A percentile compares a stretch with the other conserved stretches of the same genome.
Conservation (phyloP, 2,797 vertebrate species). For the Ptychadena robeensis region DNA sequence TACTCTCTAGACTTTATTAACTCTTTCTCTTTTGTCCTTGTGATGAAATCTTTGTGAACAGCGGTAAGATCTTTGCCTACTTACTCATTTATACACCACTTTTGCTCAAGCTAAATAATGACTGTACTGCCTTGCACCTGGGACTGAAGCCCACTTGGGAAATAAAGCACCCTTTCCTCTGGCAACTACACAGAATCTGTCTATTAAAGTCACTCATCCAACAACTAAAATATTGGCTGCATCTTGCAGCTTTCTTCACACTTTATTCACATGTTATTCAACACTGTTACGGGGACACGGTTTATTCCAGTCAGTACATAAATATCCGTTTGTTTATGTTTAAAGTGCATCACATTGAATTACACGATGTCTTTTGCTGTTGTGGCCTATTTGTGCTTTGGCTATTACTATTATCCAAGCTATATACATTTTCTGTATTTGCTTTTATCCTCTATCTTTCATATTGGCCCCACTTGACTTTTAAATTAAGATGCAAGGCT, state of each 20-base stretch:
- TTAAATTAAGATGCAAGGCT: background rate
- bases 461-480: background rate
- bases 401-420: background rate
- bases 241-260: background rate
- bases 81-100: background rate
- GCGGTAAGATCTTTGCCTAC: background rate
- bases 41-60: background rate
- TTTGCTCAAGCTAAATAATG: conserved; percentile 26
- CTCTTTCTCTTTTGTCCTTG: background rate
- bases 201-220: conserved; percentile 39
- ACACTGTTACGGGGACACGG: background rate
- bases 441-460: background rate
- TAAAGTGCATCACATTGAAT: background rate
- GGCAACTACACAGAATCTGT: conserved; percentile 17
- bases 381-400: background rate
- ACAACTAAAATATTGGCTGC: conserved; percentile 2
- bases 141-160: conserved; percentile 39
- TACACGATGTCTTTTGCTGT: background rate
- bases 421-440: background rate
- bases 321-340: background rate
- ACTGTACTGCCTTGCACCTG: conserved; percentile 21
- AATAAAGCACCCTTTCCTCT: conserved; percentile 32
- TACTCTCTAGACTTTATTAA: background rate
- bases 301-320: background rate
- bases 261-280: conserved; percentile 29